Percentiles rank a stretch among this genome's conserved stretches.
Evolutionary conservation across 2,888 invertebrate genomes (phyloP).

Genomic region (Schizaphis graminum): DNA sequence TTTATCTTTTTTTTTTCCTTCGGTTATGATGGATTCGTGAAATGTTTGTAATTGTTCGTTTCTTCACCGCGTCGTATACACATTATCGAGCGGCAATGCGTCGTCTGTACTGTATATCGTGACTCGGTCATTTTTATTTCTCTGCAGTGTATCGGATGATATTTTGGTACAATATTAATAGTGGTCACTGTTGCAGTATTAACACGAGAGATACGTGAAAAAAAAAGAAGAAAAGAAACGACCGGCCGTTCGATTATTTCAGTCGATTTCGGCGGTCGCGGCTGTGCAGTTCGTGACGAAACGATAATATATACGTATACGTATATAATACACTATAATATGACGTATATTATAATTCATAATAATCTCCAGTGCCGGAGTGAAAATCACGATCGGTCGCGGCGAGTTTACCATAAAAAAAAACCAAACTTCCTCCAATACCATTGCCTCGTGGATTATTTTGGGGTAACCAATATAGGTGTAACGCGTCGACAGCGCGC

Average conservation of each 20-base stretch:
- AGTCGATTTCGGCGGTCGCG: not conserved
- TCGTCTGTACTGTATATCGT: not conserved
- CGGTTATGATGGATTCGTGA: not conserved
- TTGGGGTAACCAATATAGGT: not conserved
- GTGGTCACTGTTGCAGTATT: too few species aligned
- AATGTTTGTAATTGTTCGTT: not conserved
- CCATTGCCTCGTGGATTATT: not conserved
- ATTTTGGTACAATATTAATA: not conserved
- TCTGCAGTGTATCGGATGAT: not conserved
- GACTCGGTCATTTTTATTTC: not conserved
- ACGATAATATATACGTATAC: not conserved
- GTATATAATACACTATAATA: not conserved
- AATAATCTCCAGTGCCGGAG: not conserved
- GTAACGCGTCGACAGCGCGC: not conserved
- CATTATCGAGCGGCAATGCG: not conserved
- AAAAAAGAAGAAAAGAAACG: not conserved
- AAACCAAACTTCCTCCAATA: not conserved
- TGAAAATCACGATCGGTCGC: not conserved
- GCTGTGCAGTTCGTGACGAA: not conserved
- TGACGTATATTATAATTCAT: not conserved
- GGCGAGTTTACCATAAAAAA: not conserved
- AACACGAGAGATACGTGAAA: not conserved
- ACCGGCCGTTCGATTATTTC: not conserved
- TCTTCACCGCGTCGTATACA: not conserved
- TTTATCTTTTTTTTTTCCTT: not conserved